phyloP scores from a whole-genome alignment of 2,113 vertebrate genomes.

The Pholis gunnellus region DNA sequence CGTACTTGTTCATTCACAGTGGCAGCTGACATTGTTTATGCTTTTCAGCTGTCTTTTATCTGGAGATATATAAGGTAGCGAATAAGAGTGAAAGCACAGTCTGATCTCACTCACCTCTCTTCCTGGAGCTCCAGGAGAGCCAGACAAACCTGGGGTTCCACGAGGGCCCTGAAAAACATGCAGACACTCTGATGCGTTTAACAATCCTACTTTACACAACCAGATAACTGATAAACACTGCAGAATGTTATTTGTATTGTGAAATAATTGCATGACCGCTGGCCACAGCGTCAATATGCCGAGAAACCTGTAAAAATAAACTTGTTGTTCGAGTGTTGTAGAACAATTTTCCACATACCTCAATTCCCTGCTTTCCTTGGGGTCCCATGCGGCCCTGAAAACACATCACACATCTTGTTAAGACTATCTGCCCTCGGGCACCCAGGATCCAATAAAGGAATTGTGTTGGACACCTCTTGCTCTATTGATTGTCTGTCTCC shows the following conservation, averaged over 20 bases:
- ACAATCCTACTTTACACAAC: neutral
- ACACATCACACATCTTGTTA: constrained; percentile 78
- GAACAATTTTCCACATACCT: constrained; percentile 83
- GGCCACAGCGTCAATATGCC: neutral
- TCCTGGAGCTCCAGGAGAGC: constrained; percentile 87
- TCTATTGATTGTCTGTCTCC: constrained; percentile 78
- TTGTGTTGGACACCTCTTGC: constrained; percentile 75
- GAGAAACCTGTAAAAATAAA: neutral
- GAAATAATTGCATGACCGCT: constrained; percentile 1
- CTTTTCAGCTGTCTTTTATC: constrained; percentile 48
- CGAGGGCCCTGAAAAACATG: constrained; percentile 86
- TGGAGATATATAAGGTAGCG: constrained; percentile 30
- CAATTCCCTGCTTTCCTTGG: constrained; percentile 88
- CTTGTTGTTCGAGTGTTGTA: constrained; percentile 42
- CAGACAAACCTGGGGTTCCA: constrained; percentile 89
- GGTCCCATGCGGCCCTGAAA: constrained; percentile 90
- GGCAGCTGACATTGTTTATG: constrained; percentile 50
- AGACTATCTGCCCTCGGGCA: constrained; percentile 67
- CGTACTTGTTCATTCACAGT: constrained; percentile 47
- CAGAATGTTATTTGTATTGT: constrained; percentile 11
- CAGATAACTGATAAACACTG: neutral
- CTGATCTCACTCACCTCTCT: constrained; percentile 84
- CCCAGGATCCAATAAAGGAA: constrained; percentile 71
- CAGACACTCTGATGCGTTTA: constrained; percentile 16
- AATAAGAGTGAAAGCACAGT: constrained; percentile 5